phyloP scores from a whole-genome alignment of 2,797 vertebrate species.

The Glyptemys insculpta region DNA sequence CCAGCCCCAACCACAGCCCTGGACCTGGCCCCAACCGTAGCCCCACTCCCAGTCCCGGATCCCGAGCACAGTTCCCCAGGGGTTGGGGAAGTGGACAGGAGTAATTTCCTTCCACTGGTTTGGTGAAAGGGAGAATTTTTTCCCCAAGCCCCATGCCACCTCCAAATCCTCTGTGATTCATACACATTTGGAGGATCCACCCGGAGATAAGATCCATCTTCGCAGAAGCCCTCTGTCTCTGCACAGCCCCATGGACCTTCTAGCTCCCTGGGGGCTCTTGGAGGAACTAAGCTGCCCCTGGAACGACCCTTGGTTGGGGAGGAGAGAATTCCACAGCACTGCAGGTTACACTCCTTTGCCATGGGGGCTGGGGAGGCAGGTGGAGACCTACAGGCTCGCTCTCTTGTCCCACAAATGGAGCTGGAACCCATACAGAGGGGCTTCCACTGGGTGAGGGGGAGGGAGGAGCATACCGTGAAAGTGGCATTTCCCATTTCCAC shows the following conservation, averaged over 20 bases:
- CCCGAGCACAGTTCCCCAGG: too few relatives aligned
- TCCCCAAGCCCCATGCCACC: not conserved
- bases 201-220: not conserved
- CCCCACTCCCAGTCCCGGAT: too few relatives aligned
- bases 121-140: conserved; percentile 13
- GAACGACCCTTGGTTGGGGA: not conserved
- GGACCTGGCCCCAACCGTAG: too few relatives aligned
- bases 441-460: not conserved
- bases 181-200: not conserved
- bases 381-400: not conserved
- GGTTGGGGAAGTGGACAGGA: too few relatives aligned
- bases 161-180: not conserved
- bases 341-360: not conserved
- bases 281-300: not conserved
- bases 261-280: not conserved
- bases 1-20: too few relatives aligned
- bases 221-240: not conserved
- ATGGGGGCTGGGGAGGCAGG: not conserved
- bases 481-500: not conserved
- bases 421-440: not conserved
- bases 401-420: fast-evolving
- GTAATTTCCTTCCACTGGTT: conserved; percentile 22
- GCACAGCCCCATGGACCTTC: not conserved
- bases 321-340: not conserved
- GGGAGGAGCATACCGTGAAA: not conserved